Percentiles rank a stretch among this genome's conserved stretches.
Conservation (phyloP, 2,888 invertebrate species). For the Drosophila acutilabella region DNA sequence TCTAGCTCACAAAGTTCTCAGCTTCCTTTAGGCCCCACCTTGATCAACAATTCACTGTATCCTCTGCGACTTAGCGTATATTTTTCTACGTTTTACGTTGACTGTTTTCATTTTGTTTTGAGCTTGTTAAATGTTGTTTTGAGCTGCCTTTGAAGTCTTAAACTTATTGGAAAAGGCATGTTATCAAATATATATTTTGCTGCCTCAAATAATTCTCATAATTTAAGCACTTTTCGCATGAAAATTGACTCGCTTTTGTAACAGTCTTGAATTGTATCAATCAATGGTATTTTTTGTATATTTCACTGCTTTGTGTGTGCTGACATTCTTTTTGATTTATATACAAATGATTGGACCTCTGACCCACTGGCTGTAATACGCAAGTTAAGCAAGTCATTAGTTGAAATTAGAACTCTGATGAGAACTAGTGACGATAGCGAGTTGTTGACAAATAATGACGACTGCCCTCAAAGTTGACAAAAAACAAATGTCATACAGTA, state of each 20-base stretch:
- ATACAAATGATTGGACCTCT: slow-evolving; percentile 13
- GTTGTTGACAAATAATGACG: background rate
- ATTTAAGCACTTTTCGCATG: slow-evolving; percentile 23
- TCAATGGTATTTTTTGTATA: slow-evolving; percentile 8
- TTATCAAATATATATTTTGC: background rate
- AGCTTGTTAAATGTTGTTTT: slow-evolving; percentile 4
- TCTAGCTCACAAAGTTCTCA: too few relatives aligned
- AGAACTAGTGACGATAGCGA: slow-evolving; percentile 22
- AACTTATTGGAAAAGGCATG: slow-evolving; percentile 13
- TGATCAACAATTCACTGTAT: background rate
- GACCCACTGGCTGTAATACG: background rate
- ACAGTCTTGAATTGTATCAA: slow-evolving; percentile 16
- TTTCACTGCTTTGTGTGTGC: background rate
- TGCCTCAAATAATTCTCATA: background rate
- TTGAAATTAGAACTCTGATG: slow-evolving; percentile 19
- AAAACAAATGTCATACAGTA: slow-evolving; percentile 8
- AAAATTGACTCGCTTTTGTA: background rate
- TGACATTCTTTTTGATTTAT: slow-evolving; percentile 5
- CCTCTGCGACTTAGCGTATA: background rate
- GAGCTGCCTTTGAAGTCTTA: slow-evolving; percentile 19
- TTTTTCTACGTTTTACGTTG: background rate
- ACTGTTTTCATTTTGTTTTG: background rate
- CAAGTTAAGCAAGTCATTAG: slow-evolving; percentile 21
- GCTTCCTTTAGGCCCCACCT: too few relatives aligned
- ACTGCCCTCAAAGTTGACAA: background rate